Base-by-base conservation (phyloP, 2,888 invertebrate genomes). In the Drosophila stalkeri region DNA sequence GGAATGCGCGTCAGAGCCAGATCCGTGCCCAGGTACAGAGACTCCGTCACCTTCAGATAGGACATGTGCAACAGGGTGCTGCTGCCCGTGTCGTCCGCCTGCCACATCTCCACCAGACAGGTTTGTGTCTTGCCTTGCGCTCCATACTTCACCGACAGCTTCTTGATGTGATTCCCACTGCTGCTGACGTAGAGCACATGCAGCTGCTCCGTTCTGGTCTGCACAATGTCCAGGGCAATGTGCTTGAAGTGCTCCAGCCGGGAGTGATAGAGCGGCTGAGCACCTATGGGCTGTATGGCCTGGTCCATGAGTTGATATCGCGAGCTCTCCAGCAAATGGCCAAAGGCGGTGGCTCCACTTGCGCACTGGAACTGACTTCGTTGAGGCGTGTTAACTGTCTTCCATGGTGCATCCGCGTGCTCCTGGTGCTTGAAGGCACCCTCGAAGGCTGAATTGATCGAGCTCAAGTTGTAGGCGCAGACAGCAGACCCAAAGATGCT, bases 401-500 rank as follows among this genome's bases (percentile, higher is more conserved):
- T 96, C 98, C 98, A 98, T 0, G 96, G 95, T 0, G 96, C 95
- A 37, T 95, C 95, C 0, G 96, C 94, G 35, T 95, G 94, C 75
- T 96, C 96, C 91, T 98, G 98, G 83, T 96, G 95, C 89, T 97
- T 98, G 93, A 97, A 98, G 0, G 97, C 96, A 0, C 98, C 98
- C 61, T 96, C 95, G 90, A 98, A 98, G 0, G 97, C 96, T 1
- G 94, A 94, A 72, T 96, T 95, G 35, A 99, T 96, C 1, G 97
- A 94, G 0, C 96, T 95, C 94, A 98, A 94, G 92, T 97, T 98
- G 94, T 97, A 99, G 3, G 97, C 96, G 91, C 99, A 99, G 7
- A 99, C 96, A 0, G 98, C 98, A 41, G 98, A 98, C 14, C 98
- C 98, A 6, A 96, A 95, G 82, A 99, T 97, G 90, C 97, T 96